Percentiles rank a stretch among this genome's conserved stretches.
phyloP scores from a whole-genome alignment of 2,888 invertebrate genomes.

The Drosophila vallismaia region DNA sequence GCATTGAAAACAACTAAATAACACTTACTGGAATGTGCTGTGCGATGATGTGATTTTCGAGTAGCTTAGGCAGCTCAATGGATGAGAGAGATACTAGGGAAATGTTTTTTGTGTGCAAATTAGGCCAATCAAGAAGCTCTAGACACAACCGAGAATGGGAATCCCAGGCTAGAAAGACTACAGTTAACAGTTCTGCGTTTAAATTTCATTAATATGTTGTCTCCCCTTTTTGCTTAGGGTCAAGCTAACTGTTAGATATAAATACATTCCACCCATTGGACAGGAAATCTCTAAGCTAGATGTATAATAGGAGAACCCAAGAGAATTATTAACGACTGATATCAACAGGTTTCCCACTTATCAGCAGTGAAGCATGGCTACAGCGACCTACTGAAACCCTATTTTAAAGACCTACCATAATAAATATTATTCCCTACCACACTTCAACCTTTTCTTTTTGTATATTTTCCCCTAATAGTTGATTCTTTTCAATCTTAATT shows the following conservation, averaged over 20 bases:
- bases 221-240: background rate
- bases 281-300: background rate
- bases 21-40: constrained; percentile 16
- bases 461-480: no score
- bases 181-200: background rate
- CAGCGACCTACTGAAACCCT: background rate
- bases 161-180: background rate
- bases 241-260: background rate
- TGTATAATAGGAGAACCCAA: background rate
- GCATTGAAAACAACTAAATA: constrained; percentile 29
- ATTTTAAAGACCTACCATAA: no score
- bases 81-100: background rate
- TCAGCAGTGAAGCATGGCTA: background rate
- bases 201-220: background rate
- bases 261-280: background rate
- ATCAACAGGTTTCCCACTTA: constrained; percentile 1
- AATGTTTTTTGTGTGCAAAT: constrained; percentile 5
- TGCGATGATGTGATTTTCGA: constrained; percentile 27
- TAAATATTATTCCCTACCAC: no score
- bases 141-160: background rate
- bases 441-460: no score
- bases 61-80: constrained; percentile 26
- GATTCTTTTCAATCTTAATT: constrained; percentile 6
- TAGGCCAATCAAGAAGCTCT: background rate
- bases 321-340: background rate